Conservation (phyloP, 35 echinoderm and acorn worm genomes). For the Ptychodera flava region DNA sequence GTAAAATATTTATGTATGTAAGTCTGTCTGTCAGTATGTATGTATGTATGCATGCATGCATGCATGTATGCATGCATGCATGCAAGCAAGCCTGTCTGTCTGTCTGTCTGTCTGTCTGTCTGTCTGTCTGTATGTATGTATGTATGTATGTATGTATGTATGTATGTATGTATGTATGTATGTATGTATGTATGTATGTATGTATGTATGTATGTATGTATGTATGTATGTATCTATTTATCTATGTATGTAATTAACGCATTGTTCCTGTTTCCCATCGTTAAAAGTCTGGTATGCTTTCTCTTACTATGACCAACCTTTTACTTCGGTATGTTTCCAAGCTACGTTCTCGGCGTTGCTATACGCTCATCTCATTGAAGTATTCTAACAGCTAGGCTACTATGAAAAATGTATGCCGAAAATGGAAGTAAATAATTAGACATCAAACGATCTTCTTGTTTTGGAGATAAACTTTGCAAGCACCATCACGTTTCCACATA, state of each 20-base stretch:
- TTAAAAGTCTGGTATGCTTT: too few species aligned
- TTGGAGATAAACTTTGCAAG: too few species aligned
- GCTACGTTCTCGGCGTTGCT: too few species aligned
- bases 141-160: neutral
- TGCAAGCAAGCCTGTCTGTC: neutral
- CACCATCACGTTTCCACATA: too few species aligned
- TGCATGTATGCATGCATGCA: neutral
- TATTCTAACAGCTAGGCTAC: too few species aligned
- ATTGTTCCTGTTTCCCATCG: too few species aligned
- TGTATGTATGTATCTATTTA: neutral
- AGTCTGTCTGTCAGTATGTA: neutral
- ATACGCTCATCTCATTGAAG: too few species aligned
- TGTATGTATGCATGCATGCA: neutral
- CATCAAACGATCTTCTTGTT: too few species aligned
- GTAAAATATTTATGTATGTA: neutral
- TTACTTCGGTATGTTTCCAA: too few species aligned
- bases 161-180: neutral
- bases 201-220: slow-evolving; percentile 2
- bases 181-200: neutral
- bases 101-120: neutral
- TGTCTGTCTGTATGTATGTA: neutral
- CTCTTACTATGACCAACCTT: too few species aligned
- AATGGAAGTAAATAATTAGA: too few species aligned
- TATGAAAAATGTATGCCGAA: too few species aligned
- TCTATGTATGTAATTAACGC: neutral